These are phyloP conservation scores for Pteria penguin DNA, from an alignment of 2,888 invertebrate species.

Conservation along the genomic window DNA sequence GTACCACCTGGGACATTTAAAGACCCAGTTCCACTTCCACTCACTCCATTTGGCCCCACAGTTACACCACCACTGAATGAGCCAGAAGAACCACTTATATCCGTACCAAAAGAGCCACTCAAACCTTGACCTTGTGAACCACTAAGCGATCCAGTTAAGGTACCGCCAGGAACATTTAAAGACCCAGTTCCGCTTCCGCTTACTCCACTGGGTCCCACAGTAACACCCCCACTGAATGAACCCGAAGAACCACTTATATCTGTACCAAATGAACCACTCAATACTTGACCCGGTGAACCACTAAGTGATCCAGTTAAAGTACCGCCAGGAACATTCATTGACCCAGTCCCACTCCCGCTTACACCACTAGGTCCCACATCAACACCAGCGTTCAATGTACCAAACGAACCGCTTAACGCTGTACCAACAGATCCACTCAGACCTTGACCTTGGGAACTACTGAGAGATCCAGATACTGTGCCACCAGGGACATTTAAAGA, in stretches of 20 bases:
- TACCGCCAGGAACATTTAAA: not conserved
- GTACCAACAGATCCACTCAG: not conserved
- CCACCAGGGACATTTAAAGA: not conserved
- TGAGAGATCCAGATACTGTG: not conserved
- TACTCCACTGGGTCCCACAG: not conserved
- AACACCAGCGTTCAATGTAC: not conserved
- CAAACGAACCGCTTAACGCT: not conserved
- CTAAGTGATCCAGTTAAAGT: not conserved
- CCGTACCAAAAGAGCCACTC: not conserved
- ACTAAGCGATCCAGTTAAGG: not conserved
- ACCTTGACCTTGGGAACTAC: not conserved
- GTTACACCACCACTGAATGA: not conserved
- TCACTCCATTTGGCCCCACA: not conserved
- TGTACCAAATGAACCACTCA: not conserved
- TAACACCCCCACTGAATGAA: not conserved
- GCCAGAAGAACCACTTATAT: not conserved
- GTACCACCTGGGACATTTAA: not conserved
- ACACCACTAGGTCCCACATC: not conserved
- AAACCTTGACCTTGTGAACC: not conserved
- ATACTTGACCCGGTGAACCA: not conserved
- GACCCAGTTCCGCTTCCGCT: not conserved
- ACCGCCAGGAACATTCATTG: not conserved
- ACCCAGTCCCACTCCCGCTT: not conserved
- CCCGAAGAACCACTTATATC: not conserved
- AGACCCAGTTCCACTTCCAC: not conserved